Percentiles rank a stretch among this genome's conserved stretches.
Conservation (phyloP, 2,113 vertebrate species). For the Sporophila hypoxantha region DNA sequence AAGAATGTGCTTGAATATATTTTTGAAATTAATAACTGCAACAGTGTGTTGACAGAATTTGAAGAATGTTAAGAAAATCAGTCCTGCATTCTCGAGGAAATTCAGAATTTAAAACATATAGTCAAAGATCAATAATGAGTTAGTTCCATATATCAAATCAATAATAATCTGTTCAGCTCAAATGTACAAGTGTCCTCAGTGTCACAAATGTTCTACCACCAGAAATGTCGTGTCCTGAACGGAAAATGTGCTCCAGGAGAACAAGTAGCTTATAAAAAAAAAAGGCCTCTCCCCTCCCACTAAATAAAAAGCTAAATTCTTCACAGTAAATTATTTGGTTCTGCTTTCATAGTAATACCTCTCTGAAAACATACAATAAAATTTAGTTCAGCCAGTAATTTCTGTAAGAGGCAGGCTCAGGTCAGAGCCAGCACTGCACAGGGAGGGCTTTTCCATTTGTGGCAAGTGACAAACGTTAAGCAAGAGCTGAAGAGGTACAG, state of each 20-base stretch:
- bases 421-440: neutral
- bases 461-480: neutral
- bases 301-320: neutral
- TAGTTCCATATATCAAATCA: neutral
- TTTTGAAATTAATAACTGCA: neutral
- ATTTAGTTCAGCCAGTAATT: neutral
- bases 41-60: neutral
- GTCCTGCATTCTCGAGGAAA: neutral
- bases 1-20: neutral
- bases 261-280: neutral
- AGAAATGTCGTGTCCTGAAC: neutral
- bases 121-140: neutral
- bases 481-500: neutral
- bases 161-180: neutral
- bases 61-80: neutral
- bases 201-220: neutral
- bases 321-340: neutral
- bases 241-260: neutral
- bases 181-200: neutral
- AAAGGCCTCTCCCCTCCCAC: neutral
- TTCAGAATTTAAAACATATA: neutral
- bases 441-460: neutral
- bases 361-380: neutral
- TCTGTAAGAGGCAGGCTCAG: neutral
- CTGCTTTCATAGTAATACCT: neutral